Evolutionary conservation across 1,140 invertebrate genomes (phyloP).

Genomic region (Antheraea mylitta): DNA sequence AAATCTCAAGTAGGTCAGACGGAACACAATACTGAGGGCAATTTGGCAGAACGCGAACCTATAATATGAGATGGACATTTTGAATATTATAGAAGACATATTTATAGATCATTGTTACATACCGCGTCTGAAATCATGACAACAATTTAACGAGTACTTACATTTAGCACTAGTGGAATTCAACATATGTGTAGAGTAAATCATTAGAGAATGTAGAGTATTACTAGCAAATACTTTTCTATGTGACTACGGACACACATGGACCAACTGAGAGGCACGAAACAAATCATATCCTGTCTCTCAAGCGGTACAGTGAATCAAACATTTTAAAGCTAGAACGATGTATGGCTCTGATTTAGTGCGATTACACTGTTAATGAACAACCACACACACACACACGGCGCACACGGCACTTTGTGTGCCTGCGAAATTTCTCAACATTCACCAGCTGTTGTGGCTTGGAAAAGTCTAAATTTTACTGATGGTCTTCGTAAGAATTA

Average conservation of each 20-base stretch:
- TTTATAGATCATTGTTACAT: not conserved
- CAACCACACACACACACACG: conserved; percentile 44
- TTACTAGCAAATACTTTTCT: conserved; percentile 27
- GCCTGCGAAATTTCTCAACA: conserved; percentile 36
- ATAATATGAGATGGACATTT: not conserved
- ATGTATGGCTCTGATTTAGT: conserved; percentile 30
- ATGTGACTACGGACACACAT: conserved; percentile 21
- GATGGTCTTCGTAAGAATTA: not conserved
- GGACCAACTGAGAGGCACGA: conserved; percentile 18
- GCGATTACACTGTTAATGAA: conserved; percentile 37
- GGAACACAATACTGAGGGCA: not conserved
- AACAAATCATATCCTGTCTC: not conserved
- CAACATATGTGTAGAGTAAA: not conserved
- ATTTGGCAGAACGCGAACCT: not conserved
- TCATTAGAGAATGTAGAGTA: conserved; percentile 9
- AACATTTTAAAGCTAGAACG: conserved; percentile 6
- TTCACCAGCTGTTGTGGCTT: conserved; percentile 19
- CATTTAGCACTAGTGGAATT: not conserved
- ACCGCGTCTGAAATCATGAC: not conserved
- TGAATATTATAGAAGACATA: not conserved
- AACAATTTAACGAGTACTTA: not conserved
- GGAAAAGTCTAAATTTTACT: not conserved
- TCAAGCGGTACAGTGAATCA: conserved; percentile 4
- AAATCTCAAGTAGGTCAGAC: not conserved
- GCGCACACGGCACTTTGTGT: conserved; percentile 34